phyloP scores from a whole-genome alignment of 2,797 vertebrate genomes.

The Manis crassicaudata region DNA sequence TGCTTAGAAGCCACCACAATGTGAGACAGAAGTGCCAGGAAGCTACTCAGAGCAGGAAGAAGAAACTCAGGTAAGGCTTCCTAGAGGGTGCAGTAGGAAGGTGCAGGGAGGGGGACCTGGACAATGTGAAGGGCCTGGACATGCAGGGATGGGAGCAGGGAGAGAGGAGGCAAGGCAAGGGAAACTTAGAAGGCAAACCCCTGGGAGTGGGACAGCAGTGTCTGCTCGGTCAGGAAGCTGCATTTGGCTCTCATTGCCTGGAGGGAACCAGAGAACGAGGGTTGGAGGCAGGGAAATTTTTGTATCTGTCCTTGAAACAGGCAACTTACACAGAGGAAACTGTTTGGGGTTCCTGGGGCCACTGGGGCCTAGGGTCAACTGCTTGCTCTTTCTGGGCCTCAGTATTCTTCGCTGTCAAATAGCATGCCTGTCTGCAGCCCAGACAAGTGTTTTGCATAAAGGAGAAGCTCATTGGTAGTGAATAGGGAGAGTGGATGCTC shows the following conservation, averaged over 20 bases:
- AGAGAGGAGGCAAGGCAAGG: background rate
- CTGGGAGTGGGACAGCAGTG: background rate
- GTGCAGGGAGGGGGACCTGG: background rate
- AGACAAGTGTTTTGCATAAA: background rate
- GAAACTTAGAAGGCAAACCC: background rate
- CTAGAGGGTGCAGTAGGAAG: background rate
- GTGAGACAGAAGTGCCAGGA: background rate
- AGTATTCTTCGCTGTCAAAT: background rate
- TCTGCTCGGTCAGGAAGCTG: background rate
- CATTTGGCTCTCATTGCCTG: background rate
- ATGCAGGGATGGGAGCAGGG: background rate
- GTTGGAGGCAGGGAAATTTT: background rate
- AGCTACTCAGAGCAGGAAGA: background rate
- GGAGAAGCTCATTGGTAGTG: background rate
- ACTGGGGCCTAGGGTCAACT: background rate
- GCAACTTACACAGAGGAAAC: background rate
- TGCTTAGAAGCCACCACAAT: background rate
- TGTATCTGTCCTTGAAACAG: background rate
- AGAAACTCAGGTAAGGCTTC: background rate
- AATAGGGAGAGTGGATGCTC: background rate
- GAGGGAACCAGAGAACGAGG: background rate
- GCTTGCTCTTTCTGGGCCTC: background rate
- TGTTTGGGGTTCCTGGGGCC: background rate
- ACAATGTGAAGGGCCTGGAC: background rate
- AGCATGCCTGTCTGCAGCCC: background rate